Base-by-base conservation (phyloP, 2,888 invertebrate species). In the Machimus rusticus region DNA sequence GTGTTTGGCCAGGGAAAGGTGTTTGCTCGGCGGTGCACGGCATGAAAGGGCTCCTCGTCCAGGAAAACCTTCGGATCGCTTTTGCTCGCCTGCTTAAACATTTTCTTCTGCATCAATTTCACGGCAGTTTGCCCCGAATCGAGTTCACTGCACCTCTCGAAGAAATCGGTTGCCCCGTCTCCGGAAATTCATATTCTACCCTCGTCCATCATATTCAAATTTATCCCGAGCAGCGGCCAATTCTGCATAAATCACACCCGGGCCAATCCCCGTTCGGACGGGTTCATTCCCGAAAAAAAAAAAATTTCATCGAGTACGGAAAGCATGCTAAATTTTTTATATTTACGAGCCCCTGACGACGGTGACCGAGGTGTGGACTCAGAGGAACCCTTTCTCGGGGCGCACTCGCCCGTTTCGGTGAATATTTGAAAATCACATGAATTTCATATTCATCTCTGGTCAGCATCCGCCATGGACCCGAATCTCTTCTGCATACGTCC, bases 171-270 rank as follows among this genome's bases (percentile, higher is more conserved):
- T 81, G 12, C 66, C 66, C 9, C 66, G 12, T 12, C 16, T 57
- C 51, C 66, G 19, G 51, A 19, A 55, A 85, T 85, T 85, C 85
- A 19, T 77, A 86, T 90, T 89, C 90, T 90, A 89, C 90, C 90
- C 90, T 90, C 90, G 89, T 90, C 88, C 46, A 66, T 88, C 87
- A 89, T 89, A 88, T 87, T 87, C 81, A 89, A 89, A 90, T 89
- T 89, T 90, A 90, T 89, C 90, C 74, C 31, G 19, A 87, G 23
- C 23, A 81, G 43, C 16, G n/a, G 74, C 82, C 87, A 34, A 77
- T 86, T 76, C 28, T 28, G 74, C 74, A 86, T 86, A 86, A 86
- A 86, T 86, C 77, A 31, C 76, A 39, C 74, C 77, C 51, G 9
- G 31, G 23, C 55, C 74, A 74, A 85, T 74, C 37, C 34, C 16